phyloP scores from a whole-genome alignment of 2,888 invertebrate species.

The Tribolium freemani region DNA sequence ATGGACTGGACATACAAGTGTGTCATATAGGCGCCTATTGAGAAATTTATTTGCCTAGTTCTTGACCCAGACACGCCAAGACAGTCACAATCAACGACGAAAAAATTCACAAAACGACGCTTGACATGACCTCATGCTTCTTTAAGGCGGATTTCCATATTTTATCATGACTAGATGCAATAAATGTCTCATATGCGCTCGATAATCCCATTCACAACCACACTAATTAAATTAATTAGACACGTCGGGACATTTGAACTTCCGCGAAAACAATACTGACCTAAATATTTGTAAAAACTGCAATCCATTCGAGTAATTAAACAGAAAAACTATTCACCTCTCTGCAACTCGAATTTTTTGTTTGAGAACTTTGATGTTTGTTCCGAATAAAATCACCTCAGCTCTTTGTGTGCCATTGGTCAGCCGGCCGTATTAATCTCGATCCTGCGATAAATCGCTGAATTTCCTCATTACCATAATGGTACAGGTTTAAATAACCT shows the following conservation, averaged over 20 bases:
- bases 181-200: background rate
- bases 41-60: constrained; percentile 31
- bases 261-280: background rate
- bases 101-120: constrained; percentile 24
- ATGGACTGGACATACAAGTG: constrained; percentile 22
- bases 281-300: background rate
- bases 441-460: constrained; percentile 21
- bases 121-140: constrained; percentile 15
- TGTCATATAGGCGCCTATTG: constrained; percentile 36
- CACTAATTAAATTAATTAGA: background rate
- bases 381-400: background rate
- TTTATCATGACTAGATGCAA: background rate
- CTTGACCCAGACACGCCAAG: constrained; percentile 30
- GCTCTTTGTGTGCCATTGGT: background rate
- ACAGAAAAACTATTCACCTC: no score
- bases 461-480: constrained; percentile 35
- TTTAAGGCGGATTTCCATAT: constrained; percentile 10
- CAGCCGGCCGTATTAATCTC: constrained; percentile 10
- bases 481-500: constrained; percentile 36
- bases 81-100: constrained; percentile 15
- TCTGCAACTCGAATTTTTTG: no score
- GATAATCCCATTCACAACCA: background rate
- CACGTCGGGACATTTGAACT: background rate
- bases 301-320: no score
- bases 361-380: no score